Conservation (phyloP, 2,797 vertebrate genomes). For the Merluccius polli region DNA sequence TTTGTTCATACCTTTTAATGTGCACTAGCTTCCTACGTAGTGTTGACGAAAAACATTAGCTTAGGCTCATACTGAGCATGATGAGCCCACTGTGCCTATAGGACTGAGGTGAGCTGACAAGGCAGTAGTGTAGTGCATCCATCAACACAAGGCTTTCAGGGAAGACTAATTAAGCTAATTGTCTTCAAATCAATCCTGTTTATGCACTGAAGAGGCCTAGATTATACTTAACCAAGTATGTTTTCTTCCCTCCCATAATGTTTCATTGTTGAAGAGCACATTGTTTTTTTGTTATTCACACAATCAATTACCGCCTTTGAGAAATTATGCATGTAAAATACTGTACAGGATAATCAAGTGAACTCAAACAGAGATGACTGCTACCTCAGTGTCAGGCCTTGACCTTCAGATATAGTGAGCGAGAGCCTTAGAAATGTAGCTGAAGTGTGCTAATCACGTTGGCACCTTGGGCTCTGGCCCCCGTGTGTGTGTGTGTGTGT, state of each 20-base stretch:
- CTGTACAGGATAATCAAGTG: too few species aligned
- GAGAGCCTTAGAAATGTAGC: conserved; percentile 14
- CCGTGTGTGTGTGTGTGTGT: not conserved
- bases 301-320: not conserved
- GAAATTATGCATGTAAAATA: not conserved
- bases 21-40: too few species aligned
- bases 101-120: not conserved
- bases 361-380: not conserved
- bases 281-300: not conserved
- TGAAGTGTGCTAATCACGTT: conserved; percentile 9
- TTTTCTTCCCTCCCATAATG: not conserved
- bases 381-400: conserved; percentile 12
- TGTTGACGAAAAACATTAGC: too few species aligned
- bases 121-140: not conserved
- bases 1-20: too few species aligned
- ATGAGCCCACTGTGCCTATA: not conserved
- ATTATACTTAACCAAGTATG: not conserved
- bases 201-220: not conserved
- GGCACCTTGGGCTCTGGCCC: too few species aligned
- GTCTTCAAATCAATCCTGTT: conserved; percentile 1
- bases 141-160: not conserved
- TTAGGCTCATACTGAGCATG: too few species aligned
- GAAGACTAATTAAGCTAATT: conserved; percentile 5
- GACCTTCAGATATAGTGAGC: conserved; percentile 22
- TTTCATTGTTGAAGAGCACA: not conserved